Percentiles rank a stretch among this genome's conserved stretches.
Conservation (phyloP, 2,888 invertebrate genomes). For the Drosophila anceps region DNA sequence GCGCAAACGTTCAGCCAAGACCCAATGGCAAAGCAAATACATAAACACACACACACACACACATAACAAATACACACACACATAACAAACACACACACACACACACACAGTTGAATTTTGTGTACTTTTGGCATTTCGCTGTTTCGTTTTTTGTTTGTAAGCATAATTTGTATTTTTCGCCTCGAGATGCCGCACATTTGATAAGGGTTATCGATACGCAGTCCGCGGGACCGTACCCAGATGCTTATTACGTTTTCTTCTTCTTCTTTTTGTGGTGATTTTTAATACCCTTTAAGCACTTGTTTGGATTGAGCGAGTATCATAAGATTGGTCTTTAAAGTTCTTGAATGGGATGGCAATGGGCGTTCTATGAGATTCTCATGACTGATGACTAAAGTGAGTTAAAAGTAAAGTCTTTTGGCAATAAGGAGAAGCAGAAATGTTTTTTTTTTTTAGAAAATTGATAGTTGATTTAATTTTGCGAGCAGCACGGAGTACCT, state of each 20-base stretch:
- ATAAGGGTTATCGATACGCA: slow-evolving; percentile 72
- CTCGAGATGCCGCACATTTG: slow-evolving; percentile 67
- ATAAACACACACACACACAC: slow-evolving; percentile 17
- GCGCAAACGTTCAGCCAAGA: slow-evolving; percentile 12
- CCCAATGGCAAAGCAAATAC: slow-evolving; percentile 31
- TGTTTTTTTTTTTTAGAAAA: background rate
- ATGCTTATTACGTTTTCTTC: slow-evolving; percentile 51
- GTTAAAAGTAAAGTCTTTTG: too few relatives aligned
- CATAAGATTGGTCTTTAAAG: background rate
- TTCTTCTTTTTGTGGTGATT: slow-evolving; percentile 13
- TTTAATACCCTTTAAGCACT: slow-evolving; percentile 1
- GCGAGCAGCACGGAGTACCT: background rate
- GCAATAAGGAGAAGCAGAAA: too few relatives aligned
- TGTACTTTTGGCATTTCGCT: slow-evolving; percentile 39
- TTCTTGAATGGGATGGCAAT: background rate
- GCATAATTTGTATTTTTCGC: slow-evolving; percentile 72
- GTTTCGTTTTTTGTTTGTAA: slow-evolving; percentile 40
- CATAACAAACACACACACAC: too few relatives aligned
- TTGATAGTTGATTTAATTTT: background rate
- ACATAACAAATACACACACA: slow-evolving; percentile 12
- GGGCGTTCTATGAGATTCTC: background rate
- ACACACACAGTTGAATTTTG: slow-evolving; percentile 11
- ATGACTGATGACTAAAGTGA: background rate
- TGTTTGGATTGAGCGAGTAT: background rate
- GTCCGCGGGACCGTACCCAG: slow-evolving; percentile 34